A percentile compares a stretch with the other conserved stretches of the same genome.
Evolutionary conservation across 2,113 vertebrate genomes (phyloP).

Genomic region (Pomatorhinus ruficollis): DNA sequence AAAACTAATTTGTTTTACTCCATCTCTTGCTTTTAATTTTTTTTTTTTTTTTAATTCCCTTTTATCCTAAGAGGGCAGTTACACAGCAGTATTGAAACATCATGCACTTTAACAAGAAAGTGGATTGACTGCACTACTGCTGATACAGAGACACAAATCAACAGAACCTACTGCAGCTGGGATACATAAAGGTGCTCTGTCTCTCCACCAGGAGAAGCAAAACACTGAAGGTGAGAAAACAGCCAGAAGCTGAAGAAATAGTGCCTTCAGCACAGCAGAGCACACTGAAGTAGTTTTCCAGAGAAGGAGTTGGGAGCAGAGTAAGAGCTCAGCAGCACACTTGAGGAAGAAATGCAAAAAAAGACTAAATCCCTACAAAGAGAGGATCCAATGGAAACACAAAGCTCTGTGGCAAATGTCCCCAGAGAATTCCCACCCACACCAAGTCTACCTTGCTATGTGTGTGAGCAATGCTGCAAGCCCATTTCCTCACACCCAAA

Average conservation of each 20-base stretch:
- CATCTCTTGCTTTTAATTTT: background rate
- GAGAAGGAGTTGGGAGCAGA: background rate
- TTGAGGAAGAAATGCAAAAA: background rate
- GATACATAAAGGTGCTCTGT: background rate
- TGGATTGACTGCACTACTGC: background rate
- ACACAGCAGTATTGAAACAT: background rate
- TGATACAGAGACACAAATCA: background rate
- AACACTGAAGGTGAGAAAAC: background rate
- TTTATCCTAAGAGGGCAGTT: background rate
- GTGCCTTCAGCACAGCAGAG: background rate
- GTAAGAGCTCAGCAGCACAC: background rate
- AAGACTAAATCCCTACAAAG: background rate
- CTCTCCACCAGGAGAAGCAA: background rate
- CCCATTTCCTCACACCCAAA: background rate
- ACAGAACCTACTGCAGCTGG: background rate
- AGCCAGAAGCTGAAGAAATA: background rate
- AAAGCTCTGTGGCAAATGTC: background rate
- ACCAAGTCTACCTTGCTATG: accelerated
- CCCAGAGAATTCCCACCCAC: background rate
- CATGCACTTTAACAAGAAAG: background rate
- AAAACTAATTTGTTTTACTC: background rate
- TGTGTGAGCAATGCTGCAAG: background rate
- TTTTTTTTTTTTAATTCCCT: background rate
- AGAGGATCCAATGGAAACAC: background rate
- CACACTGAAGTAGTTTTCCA: background rate